Percentiles rank a stretch among this genome's conserved stretches.
phyloP scores from a whole-genome alignment of 2,113 vertebrate genomes.

The Proterorhinus semilunaris region DNA sequence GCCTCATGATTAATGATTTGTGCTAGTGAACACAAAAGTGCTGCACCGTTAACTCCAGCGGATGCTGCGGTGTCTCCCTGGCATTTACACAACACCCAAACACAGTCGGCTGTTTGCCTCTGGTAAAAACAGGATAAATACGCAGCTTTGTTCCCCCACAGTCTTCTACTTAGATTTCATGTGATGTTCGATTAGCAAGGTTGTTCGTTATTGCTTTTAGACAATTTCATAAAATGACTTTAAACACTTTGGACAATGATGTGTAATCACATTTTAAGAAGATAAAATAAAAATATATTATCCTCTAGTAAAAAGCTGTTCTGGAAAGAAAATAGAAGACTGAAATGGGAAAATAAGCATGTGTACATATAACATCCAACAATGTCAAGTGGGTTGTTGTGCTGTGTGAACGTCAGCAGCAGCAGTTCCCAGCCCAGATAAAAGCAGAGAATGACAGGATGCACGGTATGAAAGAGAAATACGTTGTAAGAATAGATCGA shows the following conservation, averaged over 20 bases:
- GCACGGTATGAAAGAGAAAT: background rate
- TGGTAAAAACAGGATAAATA: constrained; percentile 79
- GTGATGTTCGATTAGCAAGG: background rate
- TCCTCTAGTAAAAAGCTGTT: no score
- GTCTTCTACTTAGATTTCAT: constrained; percentile 54
- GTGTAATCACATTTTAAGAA: background rate
- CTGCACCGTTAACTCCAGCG: constrained; percentile 98
- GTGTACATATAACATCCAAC: background rate
- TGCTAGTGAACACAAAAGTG: constrained; percentile 99
- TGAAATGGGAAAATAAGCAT: background rate
- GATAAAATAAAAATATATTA: background rate
- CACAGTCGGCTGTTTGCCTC: constrained; percentile 77
- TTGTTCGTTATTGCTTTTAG: background rate
- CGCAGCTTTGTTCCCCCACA: constrained; percentile 59
- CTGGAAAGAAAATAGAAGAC: no score
- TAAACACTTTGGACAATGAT: background rate
- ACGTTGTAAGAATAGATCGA: background rate
- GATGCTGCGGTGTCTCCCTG: constrained; percentile 88
- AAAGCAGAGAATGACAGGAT: background rate
- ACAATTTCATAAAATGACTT: background rate
- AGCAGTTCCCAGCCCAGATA: background rate
- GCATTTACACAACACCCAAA: constrained; percentile 95
- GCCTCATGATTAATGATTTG: constrained; percentile 99
- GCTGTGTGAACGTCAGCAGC: background rate
- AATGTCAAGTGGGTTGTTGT: background rate